Conservation (phyloP, 2,888 invertebrate species). For the Antheraea assamensis region DNA sequence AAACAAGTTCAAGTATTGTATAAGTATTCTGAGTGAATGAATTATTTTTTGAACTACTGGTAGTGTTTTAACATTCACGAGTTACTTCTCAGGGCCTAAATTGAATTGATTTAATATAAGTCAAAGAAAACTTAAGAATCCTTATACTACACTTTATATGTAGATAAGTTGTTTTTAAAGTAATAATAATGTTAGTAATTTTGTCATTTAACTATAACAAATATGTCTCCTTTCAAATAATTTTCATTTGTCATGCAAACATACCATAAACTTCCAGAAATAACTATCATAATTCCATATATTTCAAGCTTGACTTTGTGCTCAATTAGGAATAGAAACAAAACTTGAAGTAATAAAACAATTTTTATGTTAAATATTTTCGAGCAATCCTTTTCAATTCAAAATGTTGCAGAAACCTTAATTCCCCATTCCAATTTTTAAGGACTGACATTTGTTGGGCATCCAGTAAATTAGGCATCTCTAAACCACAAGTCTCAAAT, state of each 20-base stretch:
- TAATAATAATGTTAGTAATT: neutral
- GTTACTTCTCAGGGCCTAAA: too few species aligned
- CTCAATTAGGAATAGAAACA: neutral
- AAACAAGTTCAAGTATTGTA: too few species aligned
- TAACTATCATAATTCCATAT: neutral
- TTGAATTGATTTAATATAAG: too few species aligned
- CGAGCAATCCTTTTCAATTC: conserved; percentile 83
- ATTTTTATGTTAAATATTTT: conserved; percentile 54
- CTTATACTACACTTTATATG: too few species aligned
- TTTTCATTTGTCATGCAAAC: neutral
- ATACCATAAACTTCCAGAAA: neutral
- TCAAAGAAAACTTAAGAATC: too few species aligned
- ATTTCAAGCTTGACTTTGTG: neutral
- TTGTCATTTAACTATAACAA: neutral
- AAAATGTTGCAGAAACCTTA: conserved; percentile 85
- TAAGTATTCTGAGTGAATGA: too few species aligned
- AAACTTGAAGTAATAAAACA: conserved; percentile 5
- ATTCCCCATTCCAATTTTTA: conserved; percentile 86
- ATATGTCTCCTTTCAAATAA: neutral
- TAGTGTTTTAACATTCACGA: too few species aligned
- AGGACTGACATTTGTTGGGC: conserved; percentile 82
- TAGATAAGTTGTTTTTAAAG: too few species aligned
- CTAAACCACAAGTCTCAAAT: conserved; percentile 89
- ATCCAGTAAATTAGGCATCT: conserved; percentile 88
- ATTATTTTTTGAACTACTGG: too few species aligned